Evolutionary conservation across 2,113 vertebrate genomes (phyloP).

Genomic region (Corydoras sp.): DNA sequence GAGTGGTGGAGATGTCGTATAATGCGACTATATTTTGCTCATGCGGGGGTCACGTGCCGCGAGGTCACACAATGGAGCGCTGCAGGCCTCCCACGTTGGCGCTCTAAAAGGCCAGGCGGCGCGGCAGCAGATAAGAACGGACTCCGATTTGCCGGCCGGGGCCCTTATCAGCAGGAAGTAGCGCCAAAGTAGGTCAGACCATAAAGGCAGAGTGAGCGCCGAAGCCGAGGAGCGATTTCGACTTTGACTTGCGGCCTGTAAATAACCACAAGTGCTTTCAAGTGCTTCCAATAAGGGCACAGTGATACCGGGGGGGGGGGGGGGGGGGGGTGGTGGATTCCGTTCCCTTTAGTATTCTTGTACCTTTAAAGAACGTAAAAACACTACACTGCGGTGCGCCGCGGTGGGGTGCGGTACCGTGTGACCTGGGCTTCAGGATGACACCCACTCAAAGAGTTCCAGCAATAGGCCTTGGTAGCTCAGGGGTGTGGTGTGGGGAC

Average conservation of each 20-base stretch:
- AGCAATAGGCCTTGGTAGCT: too few relatives aligned
- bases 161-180: constrained; percentile 38
- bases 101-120: constrained; percentile 37
- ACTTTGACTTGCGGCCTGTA: neutral
- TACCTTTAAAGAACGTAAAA: too few relatives aligned
- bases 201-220: constrained; percentile 12
- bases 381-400: too few relatives aligned
- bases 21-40: constrained; percentile 15
- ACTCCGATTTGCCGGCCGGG: constrained; percentile 1
- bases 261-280: constrained; percentile 20
- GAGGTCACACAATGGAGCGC: constrained; percentile 25
- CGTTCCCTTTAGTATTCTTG: neutral
- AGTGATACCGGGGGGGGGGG: neutral
- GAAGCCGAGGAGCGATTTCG: constrained; percentile 13
- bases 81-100: constrained; percentile 20
- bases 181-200: constrained; percentile 23
- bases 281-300: neutral
- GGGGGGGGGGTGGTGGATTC: too few relatives aligned
- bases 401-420: too few relatives aligned
- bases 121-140: constrained; percentile 35
- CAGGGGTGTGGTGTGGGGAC: too few relatives aligned
- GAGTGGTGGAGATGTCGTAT: neutral
- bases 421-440: too few relatives aligned
- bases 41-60: constrained; percentile 5
- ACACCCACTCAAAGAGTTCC: too few relatives aligned